Conservation (phyloP, 2,888 invertebrate genomes). For the Polyommatus iphigenia region DNA sequence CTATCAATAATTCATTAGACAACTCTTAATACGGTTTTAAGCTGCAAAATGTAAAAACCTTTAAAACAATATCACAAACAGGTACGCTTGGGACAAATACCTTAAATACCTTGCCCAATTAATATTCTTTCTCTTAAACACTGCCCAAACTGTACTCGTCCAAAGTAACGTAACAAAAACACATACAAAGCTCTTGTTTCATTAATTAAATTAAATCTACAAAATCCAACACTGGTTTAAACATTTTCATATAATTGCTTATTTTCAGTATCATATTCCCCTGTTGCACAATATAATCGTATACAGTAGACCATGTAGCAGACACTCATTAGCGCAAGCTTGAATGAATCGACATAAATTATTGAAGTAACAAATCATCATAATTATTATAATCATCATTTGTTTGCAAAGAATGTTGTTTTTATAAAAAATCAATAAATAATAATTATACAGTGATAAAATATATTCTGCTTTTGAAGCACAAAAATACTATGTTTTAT, state of each 20-base stretch:
- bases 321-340: no score
- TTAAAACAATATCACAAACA: not conserved
- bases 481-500: no score
- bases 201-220: constrained; percentile 44
- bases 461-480: no score
- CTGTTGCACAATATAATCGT: constrained; percentile 37
- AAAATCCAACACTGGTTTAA: constrained; percentile 57
- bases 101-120: not conserved
- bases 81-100: not conserved
- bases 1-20: no score
- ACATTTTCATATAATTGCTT: constrained; percentile 73
- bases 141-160: not conserved
- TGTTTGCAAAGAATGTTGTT: no score
- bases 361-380: not conserved
- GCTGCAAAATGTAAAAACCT: not conserved
- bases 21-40: no score
- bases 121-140: not conserved
- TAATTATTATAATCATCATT: no score
- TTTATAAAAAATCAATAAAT: no score
- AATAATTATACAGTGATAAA: no score
- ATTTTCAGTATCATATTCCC: constrained; percentile 59
- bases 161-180: constrained; percentile 3
- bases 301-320: not conserved
- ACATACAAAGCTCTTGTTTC: constrained; percentile 17
- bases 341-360: not conserved